Percentiles rank a stretch among this genome's conserved stretches.
Conservation (phyloP, 2,797 vertebrate genomes). For the Phyllotis vaccarum region DNA sequence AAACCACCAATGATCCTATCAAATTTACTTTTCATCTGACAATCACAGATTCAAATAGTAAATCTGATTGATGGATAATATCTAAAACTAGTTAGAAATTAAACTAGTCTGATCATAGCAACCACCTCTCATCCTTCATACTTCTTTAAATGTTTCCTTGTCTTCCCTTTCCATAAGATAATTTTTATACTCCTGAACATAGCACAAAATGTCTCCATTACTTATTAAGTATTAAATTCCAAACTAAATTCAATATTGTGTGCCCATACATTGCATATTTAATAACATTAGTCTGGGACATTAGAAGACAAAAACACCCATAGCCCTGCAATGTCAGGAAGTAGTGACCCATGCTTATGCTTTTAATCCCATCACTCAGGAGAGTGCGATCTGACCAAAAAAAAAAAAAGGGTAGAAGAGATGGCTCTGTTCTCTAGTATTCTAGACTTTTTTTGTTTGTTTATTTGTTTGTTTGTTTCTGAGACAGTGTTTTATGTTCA, state of each 20-base stretch:
- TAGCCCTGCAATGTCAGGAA: too few relatives aligned
- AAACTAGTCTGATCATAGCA: neutral
- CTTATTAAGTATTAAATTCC: slow-evolving; percentile 17
- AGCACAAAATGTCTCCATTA: neutral
- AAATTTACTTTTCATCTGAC: slow-evolving; percentile 20
- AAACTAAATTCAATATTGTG: slow-evolving; percentile 21
- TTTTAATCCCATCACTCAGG: too few relatives aligned
- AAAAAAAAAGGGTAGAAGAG: too few relatives aligned
- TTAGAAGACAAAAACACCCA: too few relatives aligned
- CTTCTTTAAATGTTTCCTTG: slow-evolving; percentile 4
- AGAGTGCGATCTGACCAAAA: too few relatives aligned
- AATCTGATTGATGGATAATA: neutral
- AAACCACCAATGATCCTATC: neutral
- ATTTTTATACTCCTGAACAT: neutral
- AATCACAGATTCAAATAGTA: neutral
- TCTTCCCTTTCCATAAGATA: slow-evolving; percentile 14
- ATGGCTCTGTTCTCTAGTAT: too few relatives aligned
- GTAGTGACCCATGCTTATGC: too few relatives aligned
- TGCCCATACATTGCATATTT: too few relatives aligned
- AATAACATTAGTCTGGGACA: too few relatives aligned
- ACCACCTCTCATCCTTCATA: neutral
- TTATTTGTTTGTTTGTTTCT: too few relatives aligned
- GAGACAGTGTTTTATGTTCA: too few relatives aligned
- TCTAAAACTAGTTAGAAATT: neutral
- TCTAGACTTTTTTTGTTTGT: too few relatives aligned